A percentile compares a stretch with the other conserved stretches of the same genome.
These are phyloP conservation scores for Arbacia lixula DNA, from an alignment of 53 echinoderm and acorn worm species.

Conservation along the genomic window DNA sequence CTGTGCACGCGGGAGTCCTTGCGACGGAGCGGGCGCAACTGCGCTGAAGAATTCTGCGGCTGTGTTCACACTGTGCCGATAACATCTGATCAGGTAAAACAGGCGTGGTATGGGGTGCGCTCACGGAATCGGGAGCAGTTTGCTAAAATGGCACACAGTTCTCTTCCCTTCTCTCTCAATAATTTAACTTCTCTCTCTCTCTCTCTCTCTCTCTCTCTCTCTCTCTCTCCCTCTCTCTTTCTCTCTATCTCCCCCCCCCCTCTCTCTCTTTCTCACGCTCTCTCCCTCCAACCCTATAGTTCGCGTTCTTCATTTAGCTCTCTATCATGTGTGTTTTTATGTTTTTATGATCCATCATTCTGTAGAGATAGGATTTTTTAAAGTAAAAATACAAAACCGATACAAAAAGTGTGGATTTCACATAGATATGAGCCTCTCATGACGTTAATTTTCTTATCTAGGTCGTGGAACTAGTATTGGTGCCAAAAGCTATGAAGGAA, in stretches of 20 bases:
- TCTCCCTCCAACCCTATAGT: too few species aligned
- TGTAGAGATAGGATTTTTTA: too few species aligned
- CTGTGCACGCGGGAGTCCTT: conserved; percentile 16
- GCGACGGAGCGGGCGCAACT: background rate
- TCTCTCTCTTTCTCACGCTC: background rate
- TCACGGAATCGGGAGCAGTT: background rate
- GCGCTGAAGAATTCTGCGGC: conserved; percentile 16
- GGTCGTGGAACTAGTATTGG: conserved; percentile 47
- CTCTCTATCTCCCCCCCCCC: background rate
- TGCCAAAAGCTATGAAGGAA: conserved; percentile 38
- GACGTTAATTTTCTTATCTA: background rate
- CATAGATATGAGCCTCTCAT: background rate
- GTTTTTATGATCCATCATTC: too few species aligned
- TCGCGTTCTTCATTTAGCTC: too few species aligned
- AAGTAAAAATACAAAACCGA: too few species aligned
- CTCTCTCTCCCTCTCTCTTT: background rate
- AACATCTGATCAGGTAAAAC: conserved; percentile 8
- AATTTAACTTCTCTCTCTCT: background rate
- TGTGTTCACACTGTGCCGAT: conserved; percentile 19
- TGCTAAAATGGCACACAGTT: background rate
- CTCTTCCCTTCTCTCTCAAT: background rate
- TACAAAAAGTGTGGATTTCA: background rate
- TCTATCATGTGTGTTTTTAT: too few species aligned
- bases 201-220: background rate
- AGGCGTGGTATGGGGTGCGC: background rate